Evolutionary conservation across 2,797 vertebrate genomes (phyloP).

Genomic region (Typhlichthys subterraneus): DNA sequence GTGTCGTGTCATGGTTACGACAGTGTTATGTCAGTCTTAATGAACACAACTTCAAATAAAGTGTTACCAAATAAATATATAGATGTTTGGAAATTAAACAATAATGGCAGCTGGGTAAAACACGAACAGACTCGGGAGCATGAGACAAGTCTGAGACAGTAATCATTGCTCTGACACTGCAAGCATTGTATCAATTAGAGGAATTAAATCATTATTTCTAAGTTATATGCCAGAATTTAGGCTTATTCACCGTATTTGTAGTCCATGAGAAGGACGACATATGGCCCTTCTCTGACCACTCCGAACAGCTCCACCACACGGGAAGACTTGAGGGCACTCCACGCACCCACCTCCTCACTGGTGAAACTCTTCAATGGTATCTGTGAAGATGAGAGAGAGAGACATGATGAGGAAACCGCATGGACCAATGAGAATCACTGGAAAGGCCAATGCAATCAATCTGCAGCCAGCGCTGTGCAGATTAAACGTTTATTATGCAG

Average conservation of each 20-base stretch:
- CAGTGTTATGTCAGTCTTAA: too few relatives aligned
- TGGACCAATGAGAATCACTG: too few relatives aligned
- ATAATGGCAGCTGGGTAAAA: too few relatives aligned
- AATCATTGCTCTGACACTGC: background rate
- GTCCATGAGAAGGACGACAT: slow-evolving; percentile 91
- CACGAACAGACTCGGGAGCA: too few relatives aligned
- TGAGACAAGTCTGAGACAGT: too few relatives aligned
- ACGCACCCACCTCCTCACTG: slow-evolving; percentile 91
- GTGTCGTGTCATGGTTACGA: too few relatives aligned
- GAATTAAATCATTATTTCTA: background rate
- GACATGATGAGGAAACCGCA: background rate
- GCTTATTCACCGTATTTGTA: slow-evolving; percentile 85
- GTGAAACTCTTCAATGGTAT: slow-evolving; percentile 85
- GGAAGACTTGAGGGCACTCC: slow-evolving; percentile 85
- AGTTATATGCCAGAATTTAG: background rate
- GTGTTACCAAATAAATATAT: too few relatives aligned
- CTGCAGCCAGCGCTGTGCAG: too few relatives aligned
- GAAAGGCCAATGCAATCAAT: too few relatives aligned
- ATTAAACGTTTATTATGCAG: too few relatives aligned
- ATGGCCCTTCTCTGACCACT: slow-evolving; percentile 89
- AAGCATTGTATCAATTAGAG: background rate
- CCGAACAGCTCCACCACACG: slow-evolving; percentile 91
- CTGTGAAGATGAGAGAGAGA: slow-evolving; percentile 63
- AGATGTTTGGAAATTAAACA: too few relatives aligned
- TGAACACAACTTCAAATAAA: too few relatives aligned